phyloP scores from a whole-genome alignment of 2,888 invertebrate genomes.

The Melanotus villosus region DNA sequence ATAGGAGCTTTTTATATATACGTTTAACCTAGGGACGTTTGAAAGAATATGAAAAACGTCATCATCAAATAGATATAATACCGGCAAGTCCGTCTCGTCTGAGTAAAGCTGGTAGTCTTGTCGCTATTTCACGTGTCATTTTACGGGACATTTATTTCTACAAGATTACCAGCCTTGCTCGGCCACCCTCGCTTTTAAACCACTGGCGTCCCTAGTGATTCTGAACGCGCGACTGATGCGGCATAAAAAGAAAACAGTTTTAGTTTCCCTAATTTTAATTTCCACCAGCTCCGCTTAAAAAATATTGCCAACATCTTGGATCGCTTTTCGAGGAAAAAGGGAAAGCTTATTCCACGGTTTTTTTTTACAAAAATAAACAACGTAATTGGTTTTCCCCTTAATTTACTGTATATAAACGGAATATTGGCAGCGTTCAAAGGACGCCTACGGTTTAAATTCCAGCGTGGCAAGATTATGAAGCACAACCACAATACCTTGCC shows the following conservation, averaged over 20 bases:
- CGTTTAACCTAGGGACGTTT: neutral
- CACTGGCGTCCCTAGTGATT: conserved; percentile 32
- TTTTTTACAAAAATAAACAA: neutral
- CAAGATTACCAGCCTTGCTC: conserved; percentile 43
- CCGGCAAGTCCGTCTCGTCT: neutral
- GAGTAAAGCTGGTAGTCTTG: conserved; percentile 35
- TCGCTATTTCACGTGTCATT: conserved; percentile 47
- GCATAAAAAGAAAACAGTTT: conserved; percentile 39
- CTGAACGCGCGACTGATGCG: conserved; percentile 28
- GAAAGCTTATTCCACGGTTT: too few species aligned
- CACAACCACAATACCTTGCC: conserved; percentile 26
- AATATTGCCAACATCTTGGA: neutral
- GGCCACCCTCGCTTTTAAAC: conserved; percentile 41
- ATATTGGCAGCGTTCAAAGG: conserved; percentile 15
- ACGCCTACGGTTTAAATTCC: conserved; percentile 18
- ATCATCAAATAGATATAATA: conserved; percentile 18
- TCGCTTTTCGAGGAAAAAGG: neutral
- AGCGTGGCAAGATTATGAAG: conserved; percentile 17
- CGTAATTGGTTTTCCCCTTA: neutral
- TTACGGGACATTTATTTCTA: conserved; percentile 48
- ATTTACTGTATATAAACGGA: neutral
- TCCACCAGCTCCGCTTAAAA: neutral
- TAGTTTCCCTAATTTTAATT: conserved; percentile 29
- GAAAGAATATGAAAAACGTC: conserved; percentile 8
- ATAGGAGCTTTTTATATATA: neutral